Conservation (phyloP, 2,888 invertebrate genomes). For the Pammene aurita region DNA sequence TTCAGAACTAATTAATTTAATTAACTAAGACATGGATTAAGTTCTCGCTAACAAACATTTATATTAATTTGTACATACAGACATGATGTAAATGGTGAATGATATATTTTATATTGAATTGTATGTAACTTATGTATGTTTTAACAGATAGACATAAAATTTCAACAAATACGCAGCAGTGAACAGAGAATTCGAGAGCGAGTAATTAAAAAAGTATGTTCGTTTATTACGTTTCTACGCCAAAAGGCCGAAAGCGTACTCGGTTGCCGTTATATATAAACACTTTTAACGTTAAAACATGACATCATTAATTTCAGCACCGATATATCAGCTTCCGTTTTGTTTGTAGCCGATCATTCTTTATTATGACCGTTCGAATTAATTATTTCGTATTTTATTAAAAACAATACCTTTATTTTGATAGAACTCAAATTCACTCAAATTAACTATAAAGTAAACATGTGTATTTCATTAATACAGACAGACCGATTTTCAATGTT, state of each 20-base stretch:
- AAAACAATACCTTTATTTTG: too few species aligned
- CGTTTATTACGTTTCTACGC: not conserved
- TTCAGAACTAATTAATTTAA: too few species aligned
- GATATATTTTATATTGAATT: too few species aligned
- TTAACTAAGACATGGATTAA: too few species aligned
- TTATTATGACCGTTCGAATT: constrained; percentile 17
- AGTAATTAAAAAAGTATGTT: constrained; percentile 37
- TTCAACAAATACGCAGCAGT: constrained; percentile 29
- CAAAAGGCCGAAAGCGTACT: constrained; percentile 9
- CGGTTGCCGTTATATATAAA: not conserved
- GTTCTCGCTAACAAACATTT: too few species aligned
- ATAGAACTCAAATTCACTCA: too few species aligned
- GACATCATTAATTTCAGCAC: constrained; percentile 29
- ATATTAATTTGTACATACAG: too few species aligned
- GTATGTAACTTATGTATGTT: not conserved
- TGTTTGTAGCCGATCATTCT: constrained; percentile 22
- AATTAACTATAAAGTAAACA: too few species aligned
- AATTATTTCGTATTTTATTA: constrained; percentile 5
- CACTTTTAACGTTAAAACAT: not conserved
- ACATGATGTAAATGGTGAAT: too few species aligned
- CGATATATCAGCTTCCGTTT: constrained; percentile 34
- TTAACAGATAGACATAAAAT: not conserved
- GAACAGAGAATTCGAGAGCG: constrained; percentile 23
- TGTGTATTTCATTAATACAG: too few species aligned
- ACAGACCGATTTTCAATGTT: too few species aligned